Percentiles rank a stretch among this genome's conserved stretches.
Conservation (phyloP, 2,888 invertebrate species). For the Ditula angustiorana region DNA sequence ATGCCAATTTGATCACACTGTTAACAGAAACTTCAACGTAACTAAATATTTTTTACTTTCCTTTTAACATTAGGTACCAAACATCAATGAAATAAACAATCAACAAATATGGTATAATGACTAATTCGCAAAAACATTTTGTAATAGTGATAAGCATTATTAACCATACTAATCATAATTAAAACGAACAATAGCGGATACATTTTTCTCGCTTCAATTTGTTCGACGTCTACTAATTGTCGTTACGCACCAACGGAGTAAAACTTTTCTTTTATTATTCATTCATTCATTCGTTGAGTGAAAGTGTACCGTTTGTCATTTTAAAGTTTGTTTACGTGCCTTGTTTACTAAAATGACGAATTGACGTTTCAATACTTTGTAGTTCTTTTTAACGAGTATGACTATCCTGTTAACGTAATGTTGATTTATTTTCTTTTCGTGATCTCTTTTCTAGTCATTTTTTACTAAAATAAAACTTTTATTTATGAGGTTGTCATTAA, state of each 20-base stretch:
- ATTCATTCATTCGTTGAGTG: slow-evolving; percentile 66
- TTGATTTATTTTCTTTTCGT: no score
- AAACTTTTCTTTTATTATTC: slow-evolving; percentile 67
- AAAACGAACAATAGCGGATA: slow-evolving; percentile 29
- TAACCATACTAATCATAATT: slow-evolving; percentile 17
- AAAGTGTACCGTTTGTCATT: slow-evolving; percentile 74
- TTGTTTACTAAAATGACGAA: slow-evolving; percentile 56
- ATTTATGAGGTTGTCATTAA: no score
- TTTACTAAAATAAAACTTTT: no score
- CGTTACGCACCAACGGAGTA: slow-evolving; percentile 58
- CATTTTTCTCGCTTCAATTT: slow-evolving; percentile 30
- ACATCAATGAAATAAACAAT: background rate
- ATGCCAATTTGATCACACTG: no score
- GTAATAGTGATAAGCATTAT: slow-evolving; percentile 9
- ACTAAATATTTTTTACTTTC: no score
- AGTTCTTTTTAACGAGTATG: slow-evolving; percentile 1
- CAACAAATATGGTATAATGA: background rate
- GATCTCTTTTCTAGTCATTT: no score
- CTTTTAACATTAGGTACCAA: background rate
- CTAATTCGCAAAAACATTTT: slow-evolving; percentile 9
- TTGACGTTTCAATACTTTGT: slow-evolving; percentile 28
- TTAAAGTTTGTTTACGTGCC: slow-evolving; percentile 69
- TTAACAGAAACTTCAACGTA: no score
- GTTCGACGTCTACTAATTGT: slow-evolving; percentile 25
- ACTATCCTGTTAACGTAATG: background rate